These are phyloP conservation scores for Lasioglossum baleicum DNA, from an alignment of 1,140 invertebrate species.

Conservation along the genomic window DNA sequence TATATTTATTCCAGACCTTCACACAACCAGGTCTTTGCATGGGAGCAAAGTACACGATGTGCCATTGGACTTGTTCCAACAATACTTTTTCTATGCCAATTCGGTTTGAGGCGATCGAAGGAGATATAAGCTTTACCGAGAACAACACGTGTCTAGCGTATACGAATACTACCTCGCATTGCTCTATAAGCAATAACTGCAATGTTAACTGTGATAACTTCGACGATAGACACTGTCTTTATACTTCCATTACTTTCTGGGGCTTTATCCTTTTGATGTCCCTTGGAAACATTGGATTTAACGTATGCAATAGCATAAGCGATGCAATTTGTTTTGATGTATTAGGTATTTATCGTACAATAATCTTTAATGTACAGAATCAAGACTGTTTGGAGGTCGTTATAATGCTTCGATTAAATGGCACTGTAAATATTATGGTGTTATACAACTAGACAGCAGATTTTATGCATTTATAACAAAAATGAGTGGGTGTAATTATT, in stretches of 20 bases:
- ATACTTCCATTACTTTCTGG: conserved; percentile 84
- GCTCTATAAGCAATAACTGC: conserved; percentile 45
- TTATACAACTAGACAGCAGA: too few relatives aligned
- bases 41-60: conserved; percentile 40
- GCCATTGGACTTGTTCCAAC: conserved; percentile 63
- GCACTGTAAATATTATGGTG: too few relatives aligned
- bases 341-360: conserved; percentile 81
- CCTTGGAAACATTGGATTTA: conserved; percentile 87
- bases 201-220: conserved; percentile 57
- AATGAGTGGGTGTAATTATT: too few relatives aligned
- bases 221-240: conserved; percentile 74
- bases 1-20: conserved; percentile 44
- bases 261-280: conserved; percentile 86
- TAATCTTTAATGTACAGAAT: conserved; percentile 18
- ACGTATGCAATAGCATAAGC: conserved; percentile 88
- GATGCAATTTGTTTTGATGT: conserved; percentile 91
- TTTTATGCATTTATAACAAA: too few relatives aligned
- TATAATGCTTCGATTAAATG: too few relatives aligned
- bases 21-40: conserved; percentile 29
- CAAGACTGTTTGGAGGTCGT: too few relatives aligned
- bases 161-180: conserved; percentile 33
- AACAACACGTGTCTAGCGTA: conserved; percentile 59
- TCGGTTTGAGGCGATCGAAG: conserved; percentile 44
- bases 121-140: conserved; percentile 60
- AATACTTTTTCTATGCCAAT: conserved; percentile 50